Evolutionary conservation across 2,888 invertebrate genomes (phyloP), one percentile per base, ranked within the genome.

Genomic region (Nipponacmea schrenckii): DNA sequence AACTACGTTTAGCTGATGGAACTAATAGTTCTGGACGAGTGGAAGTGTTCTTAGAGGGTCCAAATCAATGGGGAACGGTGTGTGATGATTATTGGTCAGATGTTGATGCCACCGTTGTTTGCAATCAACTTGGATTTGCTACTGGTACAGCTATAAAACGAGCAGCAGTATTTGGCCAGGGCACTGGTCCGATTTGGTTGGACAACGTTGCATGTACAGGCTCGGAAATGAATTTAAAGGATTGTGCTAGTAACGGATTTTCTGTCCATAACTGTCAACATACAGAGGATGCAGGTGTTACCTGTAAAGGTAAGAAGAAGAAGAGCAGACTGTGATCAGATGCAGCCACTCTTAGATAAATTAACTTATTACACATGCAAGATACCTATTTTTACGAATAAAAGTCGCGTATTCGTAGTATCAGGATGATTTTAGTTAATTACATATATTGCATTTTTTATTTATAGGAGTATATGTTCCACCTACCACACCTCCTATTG

Each of bases 1-100:
- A 92, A 81, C 88, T 93, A 46, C 91, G 94, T n/a, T 84, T 94
- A 56, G 91, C 89, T 8, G 92, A 91, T 68, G 93, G 93, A 3
- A 71, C 69, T 31, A 89, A 85, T 45, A 79, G 88, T 0, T 88
- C 88, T 27, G 94, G 94, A 0, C 90, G 94, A 63, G 90, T 94
- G 0, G 94, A 94, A 87, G 91, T 94, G 0, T 83, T 71, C 69
- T 73, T 83, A 39, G 66, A 80, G 1, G 84, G 83, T 1, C 78
- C 83, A 5, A 75, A 83, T 64, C 72, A 77, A 31, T 85, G 85
- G 85, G 85, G 85, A 8, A 84, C 84, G 0, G 82, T 85, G 3
- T 85, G 85, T 77, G 84, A 85, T 72, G 84, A 84, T 73, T 78
- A 78, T 67, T 85, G 82, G 81, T 82, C 80, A 64, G 80, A 83